Evolutionary conservation across 2,797 vertebrate genomes (phyloP).

Genomic region (Malacoctenus gilli): DNA sequence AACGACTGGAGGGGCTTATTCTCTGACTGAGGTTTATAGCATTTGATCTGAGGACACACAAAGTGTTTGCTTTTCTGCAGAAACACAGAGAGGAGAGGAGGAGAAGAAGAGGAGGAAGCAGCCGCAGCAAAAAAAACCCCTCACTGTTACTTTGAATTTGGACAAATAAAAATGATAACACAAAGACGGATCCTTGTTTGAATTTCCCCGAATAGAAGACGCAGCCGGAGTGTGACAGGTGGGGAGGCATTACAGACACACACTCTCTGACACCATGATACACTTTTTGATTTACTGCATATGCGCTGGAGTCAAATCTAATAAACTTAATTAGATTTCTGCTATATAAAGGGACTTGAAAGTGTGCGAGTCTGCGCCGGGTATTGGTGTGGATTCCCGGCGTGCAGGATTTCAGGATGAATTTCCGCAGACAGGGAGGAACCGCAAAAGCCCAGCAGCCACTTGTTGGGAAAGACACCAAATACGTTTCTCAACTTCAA

Average conservation of each 20-base stretch:
- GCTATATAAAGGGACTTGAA: constrained; percentile 21
- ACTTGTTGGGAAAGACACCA: constrained; percentile 5
- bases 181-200: constrained; percentile 10
- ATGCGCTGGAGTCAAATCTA: constrained; percentile 32
- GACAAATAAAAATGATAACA: constrained; percentile 13
- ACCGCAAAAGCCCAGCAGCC: constrained; percentile 25
- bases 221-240: constrained; percentile 34
- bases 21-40: constrained; percentile 39
- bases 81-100: constrained; percentile 6
- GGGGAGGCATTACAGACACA: constrained; percentile 27
- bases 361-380: constrained; percentile 12
- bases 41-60: constrained; percentile 39
- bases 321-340: constrained; percentile 38
- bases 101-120: constrained; percentile 4
- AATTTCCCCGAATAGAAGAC: constrained; percentile 35
- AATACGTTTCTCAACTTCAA: constrained; percentile 5
- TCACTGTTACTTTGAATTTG: too few relatives aligned
- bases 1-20: constrained; percentile 57
- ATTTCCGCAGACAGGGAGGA: constrained; percentile 24
- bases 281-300: constrained; percentile 30
- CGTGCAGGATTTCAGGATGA: constrained; percentile 14
- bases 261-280: constrained; percentile 25
- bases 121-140: constrained; percentile 3
- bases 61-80: not conserved
- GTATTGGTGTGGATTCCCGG: constrained; percentile 14